phyloP scores from a whole-genome alignment of 64 coral and sea anemone genomes.

The Porites australiensis region DNA sequence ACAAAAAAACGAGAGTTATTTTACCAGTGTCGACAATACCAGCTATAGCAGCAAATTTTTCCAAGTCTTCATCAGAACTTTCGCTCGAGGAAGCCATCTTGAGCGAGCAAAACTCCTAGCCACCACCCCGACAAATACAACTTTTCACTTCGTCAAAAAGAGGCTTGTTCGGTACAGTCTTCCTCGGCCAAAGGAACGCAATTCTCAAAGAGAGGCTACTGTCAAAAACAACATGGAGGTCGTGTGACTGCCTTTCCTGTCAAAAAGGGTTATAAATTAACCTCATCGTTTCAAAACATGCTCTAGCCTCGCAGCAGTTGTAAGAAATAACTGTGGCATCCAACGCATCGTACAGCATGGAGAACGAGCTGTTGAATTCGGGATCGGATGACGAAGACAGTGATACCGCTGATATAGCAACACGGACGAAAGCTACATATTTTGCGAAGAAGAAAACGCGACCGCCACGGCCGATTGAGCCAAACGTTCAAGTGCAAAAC shows the following conservation, averaged over 20 bases:
- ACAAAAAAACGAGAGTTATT: not conserved
- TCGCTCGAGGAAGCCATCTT: constrained; percentile 61
- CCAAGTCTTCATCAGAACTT: constrained; percentile 44
- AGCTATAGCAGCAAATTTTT: constrained; percentile 49
- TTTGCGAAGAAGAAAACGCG: not conserved
- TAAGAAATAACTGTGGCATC: not conserved
- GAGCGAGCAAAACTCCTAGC: not conserved
- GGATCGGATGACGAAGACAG: not conserved
- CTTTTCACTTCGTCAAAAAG: not conserved
- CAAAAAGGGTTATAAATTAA: not conserved
- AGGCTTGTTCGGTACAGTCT: not conserved
- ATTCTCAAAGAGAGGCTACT: constrained; percentile 12
- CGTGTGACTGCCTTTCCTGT: not conserved
- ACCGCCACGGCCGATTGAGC: constrained; percentile 8
- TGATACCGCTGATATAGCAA: constrained; percentile 34
- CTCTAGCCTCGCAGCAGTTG: not conserved
- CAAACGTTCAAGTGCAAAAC: constrained; percentile 14
- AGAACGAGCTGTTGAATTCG: constrained; percentile 32
- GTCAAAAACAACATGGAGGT: not conserved
- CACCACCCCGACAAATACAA: not conserved
- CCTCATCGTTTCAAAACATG: not conserved
- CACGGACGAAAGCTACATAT: constrained; percentile 1
- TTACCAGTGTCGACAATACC: constrained; percentile 44
- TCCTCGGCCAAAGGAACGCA: not conserved
- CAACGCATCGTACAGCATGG: not conserved